These are phyloP conservation scores for Xylota segnis DNA, from an alignment of 2,888 invertebrate species.

Conservation along the genomic window DNA sequence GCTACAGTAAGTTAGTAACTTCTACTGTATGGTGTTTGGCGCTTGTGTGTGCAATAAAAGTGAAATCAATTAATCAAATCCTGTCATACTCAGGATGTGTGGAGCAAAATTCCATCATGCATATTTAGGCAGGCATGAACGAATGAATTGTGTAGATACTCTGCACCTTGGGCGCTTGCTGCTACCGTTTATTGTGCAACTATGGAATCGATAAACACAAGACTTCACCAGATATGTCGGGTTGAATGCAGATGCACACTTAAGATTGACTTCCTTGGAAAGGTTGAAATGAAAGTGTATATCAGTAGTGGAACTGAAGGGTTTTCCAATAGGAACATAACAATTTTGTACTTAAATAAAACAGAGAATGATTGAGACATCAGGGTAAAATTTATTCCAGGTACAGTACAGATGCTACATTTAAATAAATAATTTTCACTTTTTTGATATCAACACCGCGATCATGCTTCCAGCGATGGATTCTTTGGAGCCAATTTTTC, in stretches of 20 bases:
- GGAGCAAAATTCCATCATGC: slow-evolving; percentile 18
- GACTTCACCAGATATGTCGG: neutral
- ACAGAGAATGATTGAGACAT: too few species aligned
- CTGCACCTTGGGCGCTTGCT: neutral
- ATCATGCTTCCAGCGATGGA: too few species aligned
- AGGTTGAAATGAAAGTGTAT: neutral
- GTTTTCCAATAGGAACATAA: too few species aligned
- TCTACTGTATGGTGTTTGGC: neutral
- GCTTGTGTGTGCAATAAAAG: slow-evolving; percentile 4
- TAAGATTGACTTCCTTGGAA: neutral
- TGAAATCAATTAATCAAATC: slow-evolving; percentile 54
- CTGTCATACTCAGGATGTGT: slow-evolving; percentile 45
- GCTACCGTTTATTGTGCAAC: neutral
- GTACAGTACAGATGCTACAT: too few species aligned
- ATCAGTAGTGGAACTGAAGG: too few species aligned
- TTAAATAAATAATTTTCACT: too few species aligned
- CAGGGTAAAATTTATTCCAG: too few species aligned
- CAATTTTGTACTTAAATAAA: too few species aligned
- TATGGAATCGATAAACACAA: neutral
- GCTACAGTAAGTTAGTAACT: slow-evolving; percentile 25
- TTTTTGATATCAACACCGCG: too few species aligned
- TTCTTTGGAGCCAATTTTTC: too few species aligned
- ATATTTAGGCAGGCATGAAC: slow-evolving; percentile 2
- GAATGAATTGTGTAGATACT: neutral
- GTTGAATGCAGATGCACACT: neutral